Conservation (phyloP, 2,113 vertebrate genomes). For the Numida meleagris region DNA sequence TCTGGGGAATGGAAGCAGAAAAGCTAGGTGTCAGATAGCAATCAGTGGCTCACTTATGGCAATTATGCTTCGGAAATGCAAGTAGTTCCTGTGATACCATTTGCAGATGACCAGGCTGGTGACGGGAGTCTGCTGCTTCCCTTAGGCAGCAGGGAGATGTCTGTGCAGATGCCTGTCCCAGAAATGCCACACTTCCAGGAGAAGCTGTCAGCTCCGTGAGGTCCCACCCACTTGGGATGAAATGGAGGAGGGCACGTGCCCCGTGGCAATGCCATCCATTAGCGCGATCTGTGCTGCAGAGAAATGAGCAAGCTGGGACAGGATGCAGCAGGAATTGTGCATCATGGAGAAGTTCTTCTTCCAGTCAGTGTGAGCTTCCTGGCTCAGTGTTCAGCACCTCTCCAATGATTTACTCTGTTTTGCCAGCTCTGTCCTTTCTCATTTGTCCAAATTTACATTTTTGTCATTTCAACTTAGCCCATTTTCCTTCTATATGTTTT, state of each 20-base stretch:
- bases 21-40: slow-evolving; percentile 35
- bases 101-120: slow-evolving; percentile 39
- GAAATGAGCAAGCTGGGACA: slow-evolving; percentile 9
- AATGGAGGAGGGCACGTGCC: neutral
- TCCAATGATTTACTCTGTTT: neutral
- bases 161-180: slow-evolving; percentile 58
- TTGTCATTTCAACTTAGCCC: neutral
- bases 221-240: slow-evolving; percentile 4
- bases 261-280: slow-evolving; percentile 16
- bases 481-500: neutral
- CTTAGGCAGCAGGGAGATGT: neutral
- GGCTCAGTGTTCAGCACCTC: neutral
- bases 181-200: slow-evolving; percentile 24
- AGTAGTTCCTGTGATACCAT: slow-evolving; percentile 39
- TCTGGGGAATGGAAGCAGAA: slow-evolving; percentile 36
- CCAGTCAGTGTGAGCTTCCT: neutral
- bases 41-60: slow-evolving; percentile 37
- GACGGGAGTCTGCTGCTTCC: slow-evolving; percentile 19
- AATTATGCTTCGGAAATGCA: slow-evolving; percentile 36
- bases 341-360: neutral
- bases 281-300: neutral
- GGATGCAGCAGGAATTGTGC: neutral
- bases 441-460: slow-evolving; percentile 25
- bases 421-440: slow-evolving; percentile 34
- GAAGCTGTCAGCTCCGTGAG: slow-evolving; percentile 42